Evolutionary conservation across 2,797 vertebrate species (phyloP), one percentile per base, ranked within the genome.

Genomic region (Diplodus sargus): DNA sequence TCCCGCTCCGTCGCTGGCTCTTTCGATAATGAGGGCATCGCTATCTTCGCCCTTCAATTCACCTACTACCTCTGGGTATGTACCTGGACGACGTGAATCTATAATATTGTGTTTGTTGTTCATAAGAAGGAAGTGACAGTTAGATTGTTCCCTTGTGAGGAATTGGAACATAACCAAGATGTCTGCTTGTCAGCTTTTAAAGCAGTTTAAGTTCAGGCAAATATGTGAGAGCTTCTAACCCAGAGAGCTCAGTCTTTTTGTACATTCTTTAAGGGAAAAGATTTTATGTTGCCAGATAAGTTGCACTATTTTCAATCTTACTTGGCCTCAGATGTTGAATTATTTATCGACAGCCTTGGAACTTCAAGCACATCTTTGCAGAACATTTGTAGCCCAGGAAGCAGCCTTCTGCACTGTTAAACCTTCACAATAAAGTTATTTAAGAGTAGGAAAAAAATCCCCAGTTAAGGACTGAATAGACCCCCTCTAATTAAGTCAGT

Each of bases 21-120:
- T 9, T 99, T 99, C 79, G 98, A 99, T 95, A 99, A 99, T 59
- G 98, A 99, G 95, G 98, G 98, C 94, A 99, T 99, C 74, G 98
- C 98, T 91, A 99, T 99, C 95, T 99, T 99, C 91, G 97, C 98
- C 86, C 96, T 99, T 92, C 98, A 99, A 87, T 99, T 99, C 95
- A 99, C 98, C 76, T 99, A 99, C 94, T 99, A 99, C 92, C 96
- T 99, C 87, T 99, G 98, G 98, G 98, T 99, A 89, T 25, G 82
- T 78, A 54, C 22, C 3, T 25, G 4, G 34, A 13, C 7, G 28
- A 25, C 6, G 3, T 65, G 16, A 1, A 22, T 30, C 13, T 49
- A 18, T 52, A 17, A 28, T 43, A 30, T 34, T 62, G 11, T 63
- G 23, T 57, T 30, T 53, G 2, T 15, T 20, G 49, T 14, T 28